Evolutionary conservation across 2,113 vertebrate species (phyloP), one percentile per base, ranked within the genome.

Genomic region (Vulpes ferrilata): DNA sequence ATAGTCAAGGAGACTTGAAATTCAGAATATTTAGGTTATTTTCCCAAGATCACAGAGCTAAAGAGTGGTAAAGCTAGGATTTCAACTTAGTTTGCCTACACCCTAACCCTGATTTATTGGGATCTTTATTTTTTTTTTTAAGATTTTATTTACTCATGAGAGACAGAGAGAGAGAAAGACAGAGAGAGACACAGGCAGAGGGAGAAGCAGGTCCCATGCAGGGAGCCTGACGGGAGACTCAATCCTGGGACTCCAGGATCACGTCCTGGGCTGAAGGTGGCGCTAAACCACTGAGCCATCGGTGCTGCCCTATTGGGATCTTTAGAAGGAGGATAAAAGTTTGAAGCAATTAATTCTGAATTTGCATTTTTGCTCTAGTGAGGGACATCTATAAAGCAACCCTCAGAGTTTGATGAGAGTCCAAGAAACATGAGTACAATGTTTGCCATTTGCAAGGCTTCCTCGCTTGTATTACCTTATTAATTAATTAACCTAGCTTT

Each of bases 241-340:
- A 43, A 7, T 43, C 43, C 43, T 43, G 43, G 43, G 43, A 7
- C 43, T 43, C 43, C 43, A 43, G 7, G 43, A 43, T 43, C 43
- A 43, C 43, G 43, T 43, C 43, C 43, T 43, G 43, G 43, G 7
- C 43, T 43, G 43, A 43, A 43, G 43, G 43, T 43, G 43, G 43
- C 43, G 43, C 43, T 43, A 43, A 43, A 43, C 43, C 43, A 43
- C 43, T 43, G 43, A 43, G 43, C 43, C 43, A 43, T 43, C 43
- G 6, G 43, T 43, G 43, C 43, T 43, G 43, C 43, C 43, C 43
- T 43, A 88, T 5, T 88, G 16, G 7, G 3, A 81, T 83, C 1
- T 95, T 88, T 51, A 71, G 86, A 94, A 93, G 27, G 57, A 23
- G 35, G n/a, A 95, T 60, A 96, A 60, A 79, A 64, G 3, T n/a